Evolutionary conservation across 2,888 invertebrate genomes (phyloP).

Genomic region (Anorthoa munda): DNA sequence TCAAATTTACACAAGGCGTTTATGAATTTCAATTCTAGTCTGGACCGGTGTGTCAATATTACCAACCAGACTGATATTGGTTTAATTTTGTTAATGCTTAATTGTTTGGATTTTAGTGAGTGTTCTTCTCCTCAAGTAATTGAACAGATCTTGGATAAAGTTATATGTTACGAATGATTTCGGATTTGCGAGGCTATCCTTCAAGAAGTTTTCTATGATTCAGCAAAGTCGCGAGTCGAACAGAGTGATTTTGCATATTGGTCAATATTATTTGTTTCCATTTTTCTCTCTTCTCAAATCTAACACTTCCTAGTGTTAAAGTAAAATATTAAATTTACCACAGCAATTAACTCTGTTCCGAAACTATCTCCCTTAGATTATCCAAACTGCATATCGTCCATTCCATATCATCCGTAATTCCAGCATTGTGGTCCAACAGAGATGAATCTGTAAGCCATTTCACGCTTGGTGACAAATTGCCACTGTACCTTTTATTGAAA

Average conservation of each 20-base stretch:
- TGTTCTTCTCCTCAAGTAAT: constrained; percentile 1
- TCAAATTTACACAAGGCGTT: constrained; percentile 37
- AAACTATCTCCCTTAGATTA: neutral
- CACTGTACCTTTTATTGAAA: constrained; percentile 73
- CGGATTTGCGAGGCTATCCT: neutral
- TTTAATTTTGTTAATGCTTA: constrained; percentile 31
- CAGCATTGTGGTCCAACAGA: constrained; percentile 44
- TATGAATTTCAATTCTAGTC: constrained; percentile 39
- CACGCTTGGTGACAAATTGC: constrained; percentile 72
- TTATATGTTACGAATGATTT: neutral
- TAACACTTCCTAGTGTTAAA: neutral
- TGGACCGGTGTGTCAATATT: constrained; percentile 34
- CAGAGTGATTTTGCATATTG: neutral
- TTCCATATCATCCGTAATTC: constrained; percentile 14
- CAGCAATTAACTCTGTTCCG: neutral
- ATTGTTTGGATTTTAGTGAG: constrained; percentile 22
- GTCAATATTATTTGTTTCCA: neutral
- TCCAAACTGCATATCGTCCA: neutral
- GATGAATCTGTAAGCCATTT: constrained; percentile 71
- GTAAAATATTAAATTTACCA: neutral
- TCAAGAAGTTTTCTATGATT: neutral
- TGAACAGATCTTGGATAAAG: neutral
- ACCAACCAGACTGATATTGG: constrained; percentile 16
- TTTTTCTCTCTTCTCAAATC: neutral
- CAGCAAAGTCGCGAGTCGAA: neutral